Evolutionary conservation across 2,113 vertebrate species (phyloP), one percentile per base, ranked within the genome.

Genomic region (Litocranius walleri): DNA sequence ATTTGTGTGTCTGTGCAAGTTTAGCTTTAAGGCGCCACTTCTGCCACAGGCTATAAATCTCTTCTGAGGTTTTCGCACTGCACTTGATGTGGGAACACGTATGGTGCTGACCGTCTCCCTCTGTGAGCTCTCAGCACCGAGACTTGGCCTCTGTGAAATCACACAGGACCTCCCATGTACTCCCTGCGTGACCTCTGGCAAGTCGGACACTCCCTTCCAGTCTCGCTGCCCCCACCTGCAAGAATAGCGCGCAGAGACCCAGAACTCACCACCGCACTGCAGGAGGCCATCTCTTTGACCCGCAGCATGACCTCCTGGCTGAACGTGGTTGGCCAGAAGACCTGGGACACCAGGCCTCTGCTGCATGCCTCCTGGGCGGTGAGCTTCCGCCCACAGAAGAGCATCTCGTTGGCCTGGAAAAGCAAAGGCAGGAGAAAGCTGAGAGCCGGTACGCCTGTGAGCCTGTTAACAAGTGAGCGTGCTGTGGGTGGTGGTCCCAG

Each of bases 241-340:
- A 64, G 4, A n/a, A 87, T 21, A 11, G n/a, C 27, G 16, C 9
- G 8, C 0, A 5, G 19, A 48, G 36, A 7, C 1, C 1, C 23
- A 2, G 87, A 88, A 98, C 99, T 98, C 99, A 99, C 99, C 99
- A 99, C 98, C 3, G 99, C 99, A 33, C 99, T 99, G 98, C 99
- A 99, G n/a, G 99, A 99, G 0, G 99, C 99, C 99, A 99, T 99
- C 98, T 99, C 99, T 96, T 99, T 99, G 97, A 99, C 99, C 25
- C 99, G 99, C 36, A 99, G 98, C 99, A 99, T 99, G 94, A 99
- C 99, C 98, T 99, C 99, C 98, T 99, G 99, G 97, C 99, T 99
- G 98, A 99, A 99, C 0, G 99, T 99, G 50, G 99, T 99, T n/a
- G 99, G 99, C 99, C 99, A 99, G 98, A 99, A 99, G 92, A 99